Evolutionary conservation across 2,113 vertebrate species (phyloP), one percentile per base, ranked within the genome.

Genomic region (Vanacampus margaritifer): DNA sequence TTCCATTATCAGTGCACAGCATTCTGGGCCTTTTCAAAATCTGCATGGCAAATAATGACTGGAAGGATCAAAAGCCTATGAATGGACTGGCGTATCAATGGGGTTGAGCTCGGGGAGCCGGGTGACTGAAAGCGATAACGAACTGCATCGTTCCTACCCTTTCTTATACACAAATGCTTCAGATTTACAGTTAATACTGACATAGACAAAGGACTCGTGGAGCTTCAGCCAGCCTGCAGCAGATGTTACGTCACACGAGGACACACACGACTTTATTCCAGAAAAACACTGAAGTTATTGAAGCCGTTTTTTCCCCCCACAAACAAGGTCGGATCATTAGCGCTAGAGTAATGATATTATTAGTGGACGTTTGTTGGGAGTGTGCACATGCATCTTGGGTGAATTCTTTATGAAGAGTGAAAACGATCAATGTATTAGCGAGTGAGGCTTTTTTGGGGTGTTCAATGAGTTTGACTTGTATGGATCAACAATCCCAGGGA

Each of bases 51-150:
- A 82, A 84, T 82, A 79, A 84, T 84, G 82, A 86, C 74, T 72
- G 79, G 76, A 73, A 70, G 81, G 79, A 85, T 87, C 79, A 89
- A 88, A 89, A 79, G 39, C 67, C 17, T 62, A 37, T 74, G 76
- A 80, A 80, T 72, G 73, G 72, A 70, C 73, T 66, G 73, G 64
- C 68, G 80, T 71, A 12, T 71, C 58, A 37, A 65, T 1, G 74
- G 72, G 73, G 69, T 68, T 65, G 69, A 75, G 85, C 82, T 83
- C 2, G 39, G 78, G 80, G 88, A 87, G 69, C 74, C 12, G 65
- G 66, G 74, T 78, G 82, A 82, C 76, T 72, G 45, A 70, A 63
- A 82, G 72, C 26, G 76, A 88, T 86, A 82, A 80, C 39, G 43
- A 69, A 41, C 23, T 61, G 65, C 54, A 70, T 73, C 78, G 78